A percentile compares a stretch with the other conserved stretches of the same genome.
Conservation (phyloP, 2,888 invertebrate genomes). For the Oxystoma pomonae region DNA sequence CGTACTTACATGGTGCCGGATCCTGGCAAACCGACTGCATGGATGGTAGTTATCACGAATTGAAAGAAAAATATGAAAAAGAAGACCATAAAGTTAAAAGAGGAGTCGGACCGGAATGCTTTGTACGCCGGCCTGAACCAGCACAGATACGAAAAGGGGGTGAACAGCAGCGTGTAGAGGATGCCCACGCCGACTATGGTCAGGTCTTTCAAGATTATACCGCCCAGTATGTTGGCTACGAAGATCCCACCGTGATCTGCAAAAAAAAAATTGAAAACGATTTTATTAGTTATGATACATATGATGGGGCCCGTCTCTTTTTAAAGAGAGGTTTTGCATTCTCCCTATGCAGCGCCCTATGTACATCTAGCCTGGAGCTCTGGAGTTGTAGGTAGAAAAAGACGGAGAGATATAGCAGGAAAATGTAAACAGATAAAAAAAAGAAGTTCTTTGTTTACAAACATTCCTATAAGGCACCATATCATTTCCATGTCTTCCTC, state of each 20-base stretch:
- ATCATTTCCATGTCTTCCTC: too few species aligned
- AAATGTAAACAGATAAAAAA: too few species aligned
- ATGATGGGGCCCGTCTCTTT: too few species aligned
- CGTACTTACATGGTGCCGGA: slow-evolving; percentile 84
- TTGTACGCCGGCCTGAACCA: slow-evolving; percentile 99
- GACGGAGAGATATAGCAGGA: too few species aligned
- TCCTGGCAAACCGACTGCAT: slow-evolving; percentile 80
- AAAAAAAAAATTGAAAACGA: too few species aligned
- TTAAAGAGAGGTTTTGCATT: too few species aligned
- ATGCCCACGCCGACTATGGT: slow-evolving; percentile 83
- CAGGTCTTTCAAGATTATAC: slow-evolving; percentile 70
- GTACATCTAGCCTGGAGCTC: too few species aligned
- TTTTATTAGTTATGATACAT: too few species aligned
- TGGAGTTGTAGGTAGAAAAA: too few species aligned
- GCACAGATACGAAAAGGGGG: slow-evolving; percentile 96
- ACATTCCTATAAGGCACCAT: too few species aligned
- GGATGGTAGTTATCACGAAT: slow-evolving; percentile 82
- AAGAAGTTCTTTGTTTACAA: too few species aligned
- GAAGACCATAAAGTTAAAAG: slow-evolving; percentile 99
- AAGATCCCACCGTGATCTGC: slow-evolving; percentile 86
- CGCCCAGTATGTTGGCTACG: slow-evolving; percentile 81
- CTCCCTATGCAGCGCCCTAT: too few species aligned
- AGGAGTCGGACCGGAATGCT: slow-evolving; percentile 97
- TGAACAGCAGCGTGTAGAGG: slow-evolving; percentile 84
- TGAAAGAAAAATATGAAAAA: slow-evolving; percentile 98